phyloP scores from a whole-genome alignment of 2,797 vertebrate species.

The Mormyrus proboscirostris region DNA sequence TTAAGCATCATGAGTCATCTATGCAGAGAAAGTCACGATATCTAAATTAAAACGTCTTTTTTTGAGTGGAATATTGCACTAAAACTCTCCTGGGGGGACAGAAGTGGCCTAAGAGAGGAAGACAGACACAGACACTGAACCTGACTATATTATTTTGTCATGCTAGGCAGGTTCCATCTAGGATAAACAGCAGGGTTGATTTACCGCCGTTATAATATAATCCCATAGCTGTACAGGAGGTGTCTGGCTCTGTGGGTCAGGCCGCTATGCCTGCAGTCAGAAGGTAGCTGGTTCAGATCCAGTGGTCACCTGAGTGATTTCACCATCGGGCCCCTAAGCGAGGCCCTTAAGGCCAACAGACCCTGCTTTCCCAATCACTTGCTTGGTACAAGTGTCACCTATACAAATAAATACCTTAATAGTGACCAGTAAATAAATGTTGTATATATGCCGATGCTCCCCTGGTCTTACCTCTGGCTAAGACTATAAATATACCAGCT shows the following conservation, averaged over 20 bases:
- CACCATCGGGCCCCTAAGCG: background rate
- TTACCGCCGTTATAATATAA: background rate
- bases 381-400: background rate
- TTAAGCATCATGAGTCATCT: background rate
- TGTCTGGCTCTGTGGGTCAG: background rate
- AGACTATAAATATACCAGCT: constrained; percentile 10
- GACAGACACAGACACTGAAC: background rate
- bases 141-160: background rate
- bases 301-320: background rate
- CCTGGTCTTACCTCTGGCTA: background rate
- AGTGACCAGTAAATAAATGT: background rate
- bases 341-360: background rate
- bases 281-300: background rate
- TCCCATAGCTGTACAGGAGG: background rate
- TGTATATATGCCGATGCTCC: background rate
- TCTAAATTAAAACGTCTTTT: background rate
- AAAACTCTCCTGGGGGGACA: background rate
- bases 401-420: background rate
- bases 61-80: background rate
- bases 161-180: background rate
- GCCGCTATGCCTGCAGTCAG: background rate
- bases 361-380: background rate
- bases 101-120: background rate
- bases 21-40: background rate
- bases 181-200: background rate